Evolutionary conservation across 2,888 invertebrate genomes (phyloP), one percentile per base, ranked within the genome.

Genomic region (Micoletzkya japonica): DNA sequence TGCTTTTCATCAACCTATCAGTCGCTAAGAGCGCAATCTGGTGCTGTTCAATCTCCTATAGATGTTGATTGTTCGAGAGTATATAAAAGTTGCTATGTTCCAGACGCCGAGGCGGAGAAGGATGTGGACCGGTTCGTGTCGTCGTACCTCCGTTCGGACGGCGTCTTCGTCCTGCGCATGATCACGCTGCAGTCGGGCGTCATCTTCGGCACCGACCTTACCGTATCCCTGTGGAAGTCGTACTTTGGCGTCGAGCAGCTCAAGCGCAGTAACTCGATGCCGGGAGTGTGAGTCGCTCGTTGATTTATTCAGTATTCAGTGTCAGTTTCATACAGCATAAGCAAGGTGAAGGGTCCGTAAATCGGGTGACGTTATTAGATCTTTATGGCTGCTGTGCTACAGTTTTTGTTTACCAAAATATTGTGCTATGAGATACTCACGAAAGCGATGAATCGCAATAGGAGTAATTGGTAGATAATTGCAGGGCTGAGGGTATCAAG

Each of bases 111-210:
- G 30, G 70, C 72, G 1, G 73, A 77, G 20, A 77, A 80, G 17
- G 74, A 78, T 28, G 83, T 85, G 14, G 72, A 72, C 2, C 71
- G 76, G 2, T 85, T 85, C 73, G 79, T 85, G 24, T 67, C 73
- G 49, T 72, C 73, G 50, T 85, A 83, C 71, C 76, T 85, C 61
- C 78, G 81, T 39, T 76, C 74, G 30, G 85, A 85, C 68, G 85
- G 85, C 34, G 76, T 85, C 1, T 85, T 85, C 64, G 84, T 84
- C 4, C 77, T 85, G 39, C 74, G 85, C 49, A 85, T 85, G 84
- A 73, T 85, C 52, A 84, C 82, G 1, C 74, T 84, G 44, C 64
- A 66, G 34, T 68, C 68, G 7, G 68, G 68, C 6, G 79, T 84
- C 24, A 85, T 85, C 26, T 85, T 85, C 71, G 83, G 82, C 32